phyloP scores from a whole-genome alignment of 92 coral and sea anemone genomes.

The Porites cylindrica region DNA sequence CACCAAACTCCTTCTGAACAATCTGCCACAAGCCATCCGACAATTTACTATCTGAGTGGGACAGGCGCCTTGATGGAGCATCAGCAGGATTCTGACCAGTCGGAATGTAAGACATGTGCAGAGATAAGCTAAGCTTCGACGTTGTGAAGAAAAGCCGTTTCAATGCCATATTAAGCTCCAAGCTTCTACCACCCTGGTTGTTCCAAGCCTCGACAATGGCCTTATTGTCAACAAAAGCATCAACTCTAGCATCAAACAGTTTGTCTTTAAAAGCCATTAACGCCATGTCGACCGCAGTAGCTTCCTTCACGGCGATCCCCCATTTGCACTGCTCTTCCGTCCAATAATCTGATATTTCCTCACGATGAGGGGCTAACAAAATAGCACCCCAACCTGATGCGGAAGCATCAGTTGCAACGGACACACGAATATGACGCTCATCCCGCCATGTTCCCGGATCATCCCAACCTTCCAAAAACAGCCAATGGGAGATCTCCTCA shows the following conservation, averaged over 20 bases:
- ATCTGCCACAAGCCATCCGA: no score
- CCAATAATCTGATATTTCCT: constrained; percentile 54
- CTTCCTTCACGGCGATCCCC: constrained; percentile 55
- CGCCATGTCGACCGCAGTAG: constrained; percentile 32
- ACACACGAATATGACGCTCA: constrained; percentile 34
- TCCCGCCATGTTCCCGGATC: constrained; percentile 50
- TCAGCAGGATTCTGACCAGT: no score
- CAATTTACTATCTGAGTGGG: no score
- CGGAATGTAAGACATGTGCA: no score
- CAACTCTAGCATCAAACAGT: no score
- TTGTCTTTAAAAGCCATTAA: constrained; percentile 34
- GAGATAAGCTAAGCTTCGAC: no score
- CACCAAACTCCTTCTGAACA: no score
- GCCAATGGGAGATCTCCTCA: constrained; percentile 56
- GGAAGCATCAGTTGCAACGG: constrained; percentile 66
- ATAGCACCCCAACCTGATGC: constrained; percentile 29
- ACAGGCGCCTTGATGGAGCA: no score
- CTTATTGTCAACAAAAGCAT: neutral
- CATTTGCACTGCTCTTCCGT: constrained; percentile 5
- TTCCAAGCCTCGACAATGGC: constrained; percentile 52
- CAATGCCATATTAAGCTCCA: no score
- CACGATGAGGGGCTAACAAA: constrained; percentile 15
- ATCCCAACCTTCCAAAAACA: constrained; percentile 34
- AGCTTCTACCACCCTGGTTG: constrained; percentile 41
- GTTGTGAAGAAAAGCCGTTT: no score